These are phyloP conservation scores for Sthenelais limicola DNA, from an alignment of 2,888 invertebrate species.

Conservation along the genomic window DNA sequence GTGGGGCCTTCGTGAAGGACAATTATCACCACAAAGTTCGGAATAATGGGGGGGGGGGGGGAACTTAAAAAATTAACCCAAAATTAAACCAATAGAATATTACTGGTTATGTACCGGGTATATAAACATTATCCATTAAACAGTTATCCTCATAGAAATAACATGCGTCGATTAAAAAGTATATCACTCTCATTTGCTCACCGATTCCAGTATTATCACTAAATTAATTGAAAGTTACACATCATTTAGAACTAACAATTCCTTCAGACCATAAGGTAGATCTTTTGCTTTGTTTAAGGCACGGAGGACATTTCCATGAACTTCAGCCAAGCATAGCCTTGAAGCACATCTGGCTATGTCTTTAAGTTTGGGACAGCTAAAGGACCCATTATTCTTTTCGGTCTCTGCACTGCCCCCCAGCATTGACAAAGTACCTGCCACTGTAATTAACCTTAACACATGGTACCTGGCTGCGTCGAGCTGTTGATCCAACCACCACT, in stretches of 20 bases:
- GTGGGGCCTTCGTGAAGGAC: too few relatives aligned
- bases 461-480: background rate
- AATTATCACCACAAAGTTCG: too few relatives aligned
- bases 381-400: background rate
- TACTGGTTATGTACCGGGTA: too few relatives aligned
- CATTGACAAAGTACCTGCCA: conserved; percentile 11
- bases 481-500: conserved; percentile 17
- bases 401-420: conserved; percentile 12
- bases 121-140: too few relatives aligned
- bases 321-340: background rate
- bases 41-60: too few relatives aligned
- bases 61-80: too few relatives aligned
- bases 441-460: conserved; percentile 3
- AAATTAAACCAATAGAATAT: too few relatives aligned
- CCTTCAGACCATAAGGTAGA: conserved; percentile 5
- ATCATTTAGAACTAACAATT: conserved; percentile 21
- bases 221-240: too few relatives aligned
- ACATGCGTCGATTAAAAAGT: too few relatives aligned
- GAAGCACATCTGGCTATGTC: conserved; percentile 12
- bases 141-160: too few relatives aligned
- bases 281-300: conserved; percentile 16
- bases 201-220: too few relatives aligned
- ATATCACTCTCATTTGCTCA: too few relatives aligned
- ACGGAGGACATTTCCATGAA: conserved; percentile 28
- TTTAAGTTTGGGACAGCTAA: conserved; percentile 11